Percentiles rank a stretch among this genome's conserved stretches.
These are phyloP conservation scores for Sebastes hopkinsi DNA, from an alignment of 2,797 vertebrate genomes.

Conservation along the genomic window DNA sequence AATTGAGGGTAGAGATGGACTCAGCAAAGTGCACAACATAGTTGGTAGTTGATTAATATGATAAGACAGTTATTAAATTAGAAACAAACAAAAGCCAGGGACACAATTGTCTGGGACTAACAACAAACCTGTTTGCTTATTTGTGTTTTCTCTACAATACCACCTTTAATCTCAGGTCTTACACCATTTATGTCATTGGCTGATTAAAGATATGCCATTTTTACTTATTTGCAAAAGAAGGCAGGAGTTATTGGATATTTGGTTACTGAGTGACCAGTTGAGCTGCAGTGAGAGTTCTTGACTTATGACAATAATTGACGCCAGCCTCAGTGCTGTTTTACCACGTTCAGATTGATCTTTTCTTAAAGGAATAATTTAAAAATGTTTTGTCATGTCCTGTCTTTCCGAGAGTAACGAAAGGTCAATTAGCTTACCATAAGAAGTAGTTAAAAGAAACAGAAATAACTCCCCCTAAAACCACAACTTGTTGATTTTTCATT, in stretches of 20 bases:
- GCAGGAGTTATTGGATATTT: neutral
- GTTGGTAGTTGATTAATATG: neutral
- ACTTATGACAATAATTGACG: too few relatives aligned
- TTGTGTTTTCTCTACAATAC: neutral
- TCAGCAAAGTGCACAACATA: neutral
- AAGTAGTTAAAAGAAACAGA: too few relatives aligned
- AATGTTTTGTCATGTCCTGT: neutral
- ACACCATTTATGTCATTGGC: neutral
- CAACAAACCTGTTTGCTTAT: neutral
- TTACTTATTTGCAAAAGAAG: neutral
- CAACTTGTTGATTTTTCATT: neutral
- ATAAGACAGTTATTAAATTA: neutral
- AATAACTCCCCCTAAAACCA: too few relatives aligned
- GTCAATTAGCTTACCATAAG: neutral
- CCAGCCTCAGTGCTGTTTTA: too few relatives aligned
- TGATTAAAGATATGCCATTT: neutral
- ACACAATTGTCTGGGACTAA: neutral
- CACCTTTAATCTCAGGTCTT: neutral
- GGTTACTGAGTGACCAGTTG: too few relatives aligned
- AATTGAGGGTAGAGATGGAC: neutral
- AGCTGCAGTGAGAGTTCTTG: too few relatives aligned
- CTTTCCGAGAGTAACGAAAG: fast-evolving
- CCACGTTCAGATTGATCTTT: too few relatives aligned
- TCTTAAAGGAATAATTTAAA: too few relatives aligned
- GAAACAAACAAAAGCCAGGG: neutral